Evolutionary conservation across 2,888 invertebrate genomes (phyloP).

Genomic region (Lithophane ornitopus): DNA sequence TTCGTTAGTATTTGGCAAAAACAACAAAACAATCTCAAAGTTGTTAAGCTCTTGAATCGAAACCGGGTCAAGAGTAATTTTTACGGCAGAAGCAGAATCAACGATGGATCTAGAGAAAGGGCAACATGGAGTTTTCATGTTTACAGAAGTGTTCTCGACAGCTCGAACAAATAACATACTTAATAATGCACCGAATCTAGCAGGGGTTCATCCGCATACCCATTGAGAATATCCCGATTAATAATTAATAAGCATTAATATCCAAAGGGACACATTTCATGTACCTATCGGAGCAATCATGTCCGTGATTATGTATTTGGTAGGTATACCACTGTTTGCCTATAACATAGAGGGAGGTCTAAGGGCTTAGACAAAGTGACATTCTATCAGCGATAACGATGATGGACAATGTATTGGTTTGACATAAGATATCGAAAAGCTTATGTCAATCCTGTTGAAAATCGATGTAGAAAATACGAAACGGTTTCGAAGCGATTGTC

Average conservation of each 20-base stretch:
- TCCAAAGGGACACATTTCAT: not conserved
- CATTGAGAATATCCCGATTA: slow-evolving; percentile 4
- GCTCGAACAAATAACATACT: slow-evolving; percentile 14
- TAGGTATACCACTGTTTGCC: slow-evolving; percentile 13
- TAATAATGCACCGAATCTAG: not conserved
- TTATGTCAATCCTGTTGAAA: too few relatives aligned
- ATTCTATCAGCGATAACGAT: too few relatives aligned
- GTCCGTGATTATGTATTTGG: not conserved
- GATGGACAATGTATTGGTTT: too few relatives aligned
- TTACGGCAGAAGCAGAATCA: slow-evolving; percentile 33
- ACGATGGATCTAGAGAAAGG: slow-evolving; percentile 15
- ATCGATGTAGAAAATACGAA: too few relatives aligned
- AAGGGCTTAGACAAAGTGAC: too few relatives aligned
- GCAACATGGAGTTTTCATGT: not conserved
- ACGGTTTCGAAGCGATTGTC: too few relatives aligned
- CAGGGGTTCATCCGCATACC: not conserved
- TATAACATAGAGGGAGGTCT: not conserved
- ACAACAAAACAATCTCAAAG: slow-evolving; percentile 48
- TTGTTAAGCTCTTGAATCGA: slow-evolving; percentile 43
- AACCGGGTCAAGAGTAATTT: slow-evolving; percentile 61
- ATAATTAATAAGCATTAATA: slow-evolving; percentile 18
- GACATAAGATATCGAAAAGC: too few relatives aligned
- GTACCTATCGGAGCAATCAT: not conserved
- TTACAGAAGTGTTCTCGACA: slow-evolving; percentile 8
- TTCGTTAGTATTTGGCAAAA: slow-evolving; percentile 46